Evolutionary conservation across 2,797 vertebrate species (phyloP).

Genomic region (Acanthiza pusilla): DNA sequence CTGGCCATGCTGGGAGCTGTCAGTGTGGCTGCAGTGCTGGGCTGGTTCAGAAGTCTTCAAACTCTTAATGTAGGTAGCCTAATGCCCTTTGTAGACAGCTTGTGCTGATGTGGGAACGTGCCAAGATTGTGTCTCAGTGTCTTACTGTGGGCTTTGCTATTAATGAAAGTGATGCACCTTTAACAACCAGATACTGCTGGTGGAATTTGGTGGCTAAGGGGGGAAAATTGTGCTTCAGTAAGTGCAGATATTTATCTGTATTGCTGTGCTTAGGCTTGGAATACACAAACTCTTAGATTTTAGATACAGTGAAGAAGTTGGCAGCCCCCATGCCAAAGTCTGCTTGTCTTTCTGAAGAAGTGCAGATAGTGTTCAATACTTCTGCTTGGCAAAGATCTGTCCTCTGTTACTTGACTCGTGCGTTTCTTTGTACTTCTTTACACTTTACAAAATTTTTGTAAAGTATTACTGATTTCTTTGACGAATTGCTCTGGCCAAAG

Average conservation of each 20-base stretch:
- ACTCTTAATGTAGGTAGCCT: accelerated
- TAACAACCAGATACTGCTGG: background rate
- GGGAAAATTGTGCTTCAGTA: background rate
- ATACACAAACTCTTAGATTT: accelerated
- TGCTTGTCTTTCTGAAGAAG: background rate
- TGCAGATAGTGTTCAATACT: background rate
- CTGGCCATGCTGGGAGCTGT: background rate
- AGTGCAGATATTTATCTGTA: background rate
- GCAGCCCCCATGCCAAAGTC: background rate
- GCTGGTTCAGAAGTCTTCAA: background rate
- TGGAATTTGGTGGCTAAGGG: background rate
- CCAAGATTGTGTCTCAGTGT: background rate
- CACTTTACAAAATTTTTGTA: background rate
- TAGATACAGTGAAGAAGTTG: accelerated
- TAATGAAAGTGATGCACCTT: background rate
- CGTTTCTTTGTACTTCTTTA: no score
- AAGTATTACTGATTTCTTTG: background rate
- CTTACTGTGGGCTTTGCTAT: accelerated
- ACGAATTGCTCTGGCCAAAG: background rate
- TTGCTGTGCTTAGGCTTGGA: background rate
- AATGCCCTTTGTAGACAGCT: background rate
- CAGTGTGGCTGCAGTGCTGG: background rate
- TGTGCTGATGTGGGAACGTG: accelerated
- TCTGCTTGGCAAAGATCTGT: background rate
- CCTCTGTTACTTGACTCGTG: background rate